A percentile compares a stretch with the other conserved stretches of the same genome.
Evolutionary conservation across 2,797 vertebrate species (phyloP).

Genomic region (Somateria mollissima): DNA sequence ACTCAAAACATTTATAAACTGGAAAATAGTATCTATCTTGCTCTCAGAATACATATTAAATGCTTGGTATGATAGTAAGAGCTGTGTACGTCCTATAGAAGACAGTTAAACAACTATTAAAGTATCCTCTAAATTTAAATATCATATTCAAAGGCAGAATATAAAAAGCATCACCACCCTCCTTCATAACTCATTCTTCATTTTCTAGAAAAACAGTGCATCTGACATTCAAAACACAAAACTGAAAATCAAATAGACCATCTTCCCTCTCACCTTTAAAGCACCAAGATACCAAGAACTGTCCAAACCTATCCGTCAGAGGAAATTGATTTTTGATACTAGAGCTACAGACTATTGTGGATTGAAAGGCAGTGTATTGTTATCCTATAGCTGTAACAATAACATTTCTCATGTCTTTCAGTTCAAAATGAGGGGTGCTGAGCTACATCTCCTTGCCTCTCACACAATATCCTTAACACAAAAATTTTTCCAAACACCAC

Average conservation of each 20-base stretch:
- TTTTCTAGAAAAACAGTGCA: background rate
- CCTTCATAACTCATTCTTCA: background rate
- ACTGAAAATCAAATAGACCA: background rate
- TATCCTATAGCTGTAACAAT: background rate
- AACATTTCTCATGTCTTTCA: background rate
- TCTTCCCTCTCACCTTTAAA: background rate
- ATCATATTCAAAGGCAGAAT: background rate
- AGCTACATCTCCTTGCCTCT: background rate
- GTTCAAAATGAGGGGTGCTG: background rate
- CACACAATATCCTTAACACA: background rate
- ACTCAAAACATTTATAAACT: background rate
- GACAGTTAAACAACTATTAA: background rate
- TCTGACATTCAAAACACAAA: background rate
- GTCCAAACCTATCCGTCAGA: background rate
- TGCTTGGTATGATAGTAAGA: background rate
- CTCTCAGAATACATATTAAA: background rate
- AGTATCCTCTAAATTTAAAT: background rate
- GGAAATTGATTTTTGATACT: conserved; percentile 40
- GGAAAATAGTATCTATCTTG: background rate
- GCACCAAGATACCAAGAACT: background rate
- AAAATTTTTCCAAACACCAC: background rate
- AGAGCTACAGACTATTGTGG: background rate
- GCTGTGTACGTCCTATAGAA: background rate
- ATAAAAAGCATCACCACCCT: background rate
- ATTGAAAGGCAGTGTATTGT: background rate